Evolutionary conservation across 2,113 vertebrate genomes (phyloP).

Genomic region (Brachyhypopomus occidentalis): DNA sequence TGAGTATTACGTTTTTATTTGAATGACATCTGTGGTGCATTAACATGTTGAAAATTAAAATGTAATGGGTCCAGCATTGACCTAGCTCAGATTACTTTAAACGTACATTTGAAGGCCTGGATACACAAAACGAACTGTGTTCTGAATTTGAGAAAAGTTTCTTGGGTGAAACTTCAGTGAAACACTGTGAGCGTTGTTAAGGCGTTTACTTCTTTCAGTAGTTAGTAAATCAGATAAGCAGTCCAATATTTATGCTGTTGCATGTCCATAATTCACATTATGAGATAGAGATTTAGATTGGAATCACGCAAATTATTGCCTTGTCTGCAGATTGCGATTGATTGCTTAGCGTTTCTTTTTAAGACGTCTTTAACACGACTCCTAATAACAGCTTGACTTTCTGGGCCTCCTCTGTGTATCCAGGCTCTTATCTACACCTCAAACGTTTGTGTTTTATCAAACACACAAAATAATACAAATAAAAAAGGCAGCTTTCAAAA

Average conservation of each 20-base stretch:
- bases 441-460: constrained; percentile 54
- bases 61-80: constrained; percentile 56
- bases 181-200: background rate
- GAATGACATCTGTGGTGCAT: constrained; percentile 61
- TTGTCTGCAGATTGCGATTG: background rate
- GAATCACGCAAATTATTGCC: background rate
- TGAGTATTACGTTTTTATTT: constrained; percentile 62
- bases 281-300: constrained; percentile 1
- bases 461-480: constrained; percentile 52
- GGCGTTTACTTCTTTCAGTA: background rate
- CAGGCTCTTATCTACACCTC: constrained; percentile 52
- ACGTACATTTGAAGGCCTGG: constrained; percentile 57
- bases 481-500: constrained; percentile 31
- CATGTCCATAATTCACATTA: background rate
- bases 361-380: background rate
- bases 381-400: background rate
- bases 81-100: constrained; percentile 59
- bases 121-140: background rate
- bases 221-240: constrained; percentile 6
- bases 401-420: background rate
- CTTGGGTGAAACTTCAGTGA: background rate
- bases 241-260: background rate
- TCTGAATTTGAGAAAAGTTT: background rate
- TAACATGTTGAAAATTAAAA: constrained; percentile 61
- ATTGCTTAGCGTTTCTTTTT: background rate